Evolutionary conservation across 2,888 invertebrate genomes (phyloP), one percentile per base, ranked within the genome.

Genomic region (Sphaerophoria taeniata): DNA sequence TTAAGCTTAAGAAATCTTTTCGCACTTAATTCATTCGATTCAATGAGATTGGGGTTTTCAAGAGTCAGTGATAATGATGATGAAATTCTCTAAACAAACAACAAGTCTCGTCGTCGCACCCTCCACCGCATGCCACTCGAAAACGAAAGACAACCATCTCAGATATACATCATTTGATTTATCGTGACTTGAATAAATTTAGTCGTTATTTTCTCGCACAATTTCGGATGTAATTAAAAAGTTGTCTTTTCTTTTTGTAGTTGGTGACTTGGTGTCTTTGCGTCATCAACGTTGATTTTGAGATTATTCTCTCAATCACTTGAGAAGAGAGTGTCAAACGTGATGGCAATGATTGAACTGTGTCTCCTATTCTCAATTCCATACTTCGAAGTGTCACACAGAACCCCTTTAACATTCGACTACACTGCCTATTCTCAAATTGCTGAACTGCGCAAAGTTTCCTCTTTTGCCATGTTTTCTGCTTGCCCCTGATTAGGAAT

Each of bases 401-500:
- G 24, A 24, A 24, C n/a, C 2, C 24, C 24, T 24, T 24, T 24
- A 24, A 24, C 24, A 24, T 1, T 24, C 2, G 24, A 24, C 24
- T 24, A 24, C 24, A 24, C 24, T 24, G 24, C 2, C 24, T 24
- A 24, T 43, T 43, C 12, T 43, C 12, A 11, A 11, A 11, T 43
- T 14, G 11, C 33, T 71, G 14, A 6, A 9, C 11, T 43, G 9
- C 16, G 31, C 24, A n/a, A 36, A 33, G 34, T 65, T 3, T 34
- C 11, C 12, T 65, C 7, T 39, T 39, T 9, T 24, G 24, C 24
- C 24, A 24, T 24, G 7, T 43, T 43, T 16, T 12, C 14, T 16
- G 36, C 39, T 45, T 63, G 33, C 45, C 76, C 2, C 24, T 56
- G 72, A 76, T 82, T 83, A 63, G 11, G 16, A 78, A 83, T 78